These are phyloP conservation scores for Molanna angustata DNA, from an alignment of 2,888 invertebrate species.

Conservation along the genomic window DNA sequence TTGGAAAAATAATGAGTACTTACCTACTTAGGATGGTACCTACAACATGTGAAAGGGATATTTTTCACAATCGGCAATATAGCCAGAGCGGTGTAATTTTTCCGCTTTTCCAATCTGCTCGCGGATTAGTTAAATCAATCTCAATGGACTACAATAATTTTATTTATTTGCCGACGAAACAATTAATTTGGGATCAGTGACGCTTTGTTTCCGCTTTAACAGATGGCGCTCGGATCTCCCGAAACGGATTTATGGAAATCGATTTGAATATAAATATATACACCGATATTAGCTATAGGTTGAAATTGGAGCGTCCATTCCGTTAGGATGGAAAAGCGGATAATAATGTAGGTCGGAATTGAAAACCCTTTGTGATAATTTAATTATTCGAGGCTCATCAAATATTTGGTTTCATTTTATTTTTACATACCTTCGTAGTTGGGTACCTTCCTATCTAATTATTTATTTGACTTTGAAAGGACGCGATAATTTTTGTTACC, in stretches of 20 bases:
- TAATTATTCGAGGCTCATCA: background rate
- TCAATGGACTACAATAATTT: constrained; percentile 24
- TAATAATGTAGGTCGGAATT: background rate
- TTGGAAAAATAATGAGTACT: too few species aligned
- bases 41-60: too few species aligned
- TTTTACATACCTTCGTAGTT: too few species aligned
- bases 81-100: too few species aligned
- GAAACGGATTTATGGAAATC: constrained; percentile 23
- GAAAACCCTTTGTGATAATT: background rate
- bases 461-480: too few species aligned
- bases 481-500: too few species aligned
- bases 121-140: constrained; percentile 27
- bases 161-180: constrained; percentile 28
- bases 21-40: too few species aligned
- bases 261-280: constrained; percentile 13
- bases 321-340: constrained; percentile 2
- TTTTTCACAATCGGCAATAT: too few species aligned
- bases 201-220: constrained; percentile 24
- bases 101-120: constrained; percentile 5
- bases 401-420: too few species aligned
- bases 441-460: too few species aligned
- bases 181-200: constrained; percentile 26
- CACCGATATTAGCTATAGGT: too few species aligned
- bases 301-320: too few species aligned
- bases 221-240: constrained; percentile 19